Evolutionary conservation across 2,888 invertebrate species (phyloP).

Genomic region (Calliscelio sp.): DNA sequence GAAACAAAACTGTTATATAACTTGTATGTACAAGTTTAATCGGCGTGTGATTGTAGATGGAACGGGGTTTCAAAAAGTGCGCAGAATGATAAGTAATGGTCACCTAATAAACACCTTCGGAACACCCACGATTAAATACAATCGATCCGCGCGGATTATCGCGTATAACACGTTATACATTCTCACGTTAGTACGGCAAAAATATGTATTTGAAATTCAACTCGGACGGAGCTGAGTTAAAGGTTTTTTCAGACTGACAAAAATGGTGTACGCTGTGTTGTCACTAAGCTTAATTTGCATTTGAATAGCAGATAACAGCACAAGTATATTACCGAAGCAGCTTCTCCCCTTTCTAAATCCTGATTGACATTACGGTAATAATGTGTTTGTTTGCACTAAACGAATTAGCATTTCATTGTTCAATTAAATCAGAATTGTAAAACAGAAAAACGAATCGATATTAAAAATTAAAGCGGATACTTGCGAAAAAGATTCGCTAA

Average conservation of each 20-base stretch:
- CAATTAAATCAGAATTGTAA: conserved; percentile 55
- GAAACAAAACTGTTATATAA: conserved; percentile 62
- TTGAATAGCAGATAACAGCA: conserved; percentile 70
- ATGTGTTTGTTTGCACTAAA: conserved; percentile 70
- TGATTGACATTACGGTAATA: conserved; percentile 72
- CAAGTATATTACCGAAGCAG: conserved; percentile 71
- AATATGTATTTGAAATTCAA: conserved; percentile 63
- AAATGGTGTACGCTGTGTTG: conserved; percentile 63
- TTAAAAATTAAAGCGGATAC: not conserved
- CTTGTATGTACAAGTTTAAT: conserved; percentile 15
- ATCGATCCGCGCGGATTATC: conserved; percentile 57
- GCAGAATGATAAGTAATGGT: conserved; percentile 52
- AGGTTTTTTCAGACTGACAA: conserved; percentile 48
- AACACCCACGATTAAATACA: conserved; percentile 59
- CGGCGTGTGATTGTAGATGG: not conserved
- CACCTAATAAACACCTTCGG: conserved; percentile 62
- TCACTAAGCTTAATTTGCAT: conserved; percentile 70
- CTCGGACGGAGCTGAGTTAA: conserved; percentile 42
- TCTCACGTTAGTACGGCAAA: conserved; percentile 35
- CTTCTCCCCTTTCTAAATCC: conserved; percentile 72
- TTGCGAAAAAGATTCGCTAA: too few species aligned
- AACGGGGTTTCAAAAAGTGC: not conserved
- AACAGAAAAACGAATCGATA: too few species aligned
- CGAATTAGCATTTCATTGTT: conserved; percentile 71
- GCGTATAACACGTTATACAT: conserved; percentile 25